Conservation (phyloP, 2,888 invertebrate genomes). For the Epicampocera succincta region DNA sequence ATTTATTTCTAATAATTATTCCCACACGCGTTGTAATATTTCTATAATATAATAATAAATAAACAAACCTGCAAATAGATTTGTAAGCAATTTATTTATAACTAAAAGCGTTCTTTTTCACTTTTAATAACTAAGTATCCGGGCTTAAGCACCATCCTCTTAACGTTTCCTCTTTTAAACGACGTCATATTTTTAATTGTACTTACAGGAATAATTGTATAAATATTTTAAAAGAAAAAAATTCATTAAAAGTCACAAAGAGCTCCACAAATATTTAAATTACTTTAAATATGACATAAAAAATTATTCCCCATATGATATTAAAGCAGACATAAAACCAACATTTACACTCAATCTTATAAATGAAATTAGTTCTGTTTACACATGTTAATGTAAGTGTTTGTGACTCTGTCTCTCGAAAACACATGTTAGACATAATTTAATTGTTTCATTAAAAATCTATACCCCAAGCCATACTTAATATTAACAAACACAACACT, state of each 20-base stretch:
- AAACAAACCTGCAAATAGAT: no score
- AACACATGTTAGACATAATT: slow-evolving; percentile 52
- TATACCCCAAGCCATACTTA: slow-evolving; percentile 33
- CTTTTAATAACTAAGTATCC: no score
- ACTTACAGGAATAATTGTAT: neutral
- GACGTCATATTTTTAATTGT: no score
- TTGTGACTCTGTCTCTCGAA: slow-evolving; percentile 12
- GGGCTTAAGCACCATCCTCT: no score
- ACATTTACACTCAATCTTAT: slow-evolving; percentile 29
- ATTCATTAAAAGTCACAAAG: neutral
- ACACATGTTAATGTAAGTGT: neutral
- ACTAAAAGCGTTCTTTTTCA: no score
- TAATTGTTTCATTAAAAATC: slow-evolving; percentile 60
- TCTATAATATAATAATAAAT: no score
- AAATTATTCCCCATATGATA: neutral
- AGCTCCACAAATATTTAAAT: neutral
- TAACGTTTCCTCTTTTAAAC: no score
- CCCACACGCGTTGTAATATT: no score
- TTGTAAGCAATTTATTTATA: no score
- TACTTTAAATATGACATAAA: slow-evolving; percentile 34
- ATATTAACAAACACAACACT: slow-evolving; percentile 1
- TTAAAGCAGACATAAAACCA: slow-evolving; percentile 5
- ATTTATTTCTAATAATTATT: no score
- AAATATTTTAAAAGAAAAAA: neutral
- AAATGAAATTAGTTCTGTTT: slow-evolving; percentile 11